Evolutionary conservation across 2,888 invertebrate species (phyloP).

Genomic region (Eupithecia centaureata): DNA sequence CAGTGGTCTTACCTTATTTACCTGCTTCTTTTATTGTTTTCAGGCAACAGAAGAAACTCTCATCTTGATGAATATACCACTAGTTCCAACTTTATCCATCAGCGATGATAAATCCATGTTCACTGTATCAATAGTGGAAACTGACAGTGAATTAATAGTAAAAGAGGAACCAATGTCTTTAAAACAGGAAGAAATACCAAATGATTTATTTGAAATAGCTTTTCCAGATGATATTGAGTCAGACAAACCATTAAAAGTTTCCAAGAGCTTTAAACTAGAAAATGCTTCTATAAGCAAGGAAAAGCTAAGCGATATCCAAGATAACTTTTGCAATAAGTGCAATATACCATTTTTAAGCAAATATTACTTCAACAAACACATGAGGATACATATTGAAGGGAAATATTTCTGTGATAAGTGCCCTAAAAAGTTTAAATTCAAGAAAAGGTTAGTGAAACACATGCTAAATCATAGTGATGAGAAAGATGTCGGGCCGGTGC

Average conservation of each 20-base stretch:
- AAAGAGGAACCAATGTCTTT: constrained; percentile 1
- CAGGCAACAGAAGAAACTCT: constrained; percentile 9
- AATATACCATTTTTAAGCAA: not conserved
- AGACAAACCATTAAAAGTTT: not conserved
- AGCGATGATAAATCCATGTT: not conserved
- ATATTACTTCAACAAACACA: constrained; percentile 2
- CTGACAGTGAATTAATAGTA: not conserved
- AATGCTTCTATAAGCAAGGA: not conserved
- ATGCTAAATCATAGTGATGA: not conserved
- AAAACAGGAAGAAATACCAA: not conserved
- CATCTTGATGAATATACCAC: not conserved
- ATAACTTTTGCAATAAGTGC: constrained; percentile 2
- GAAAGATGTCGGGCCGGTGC: not conserved
- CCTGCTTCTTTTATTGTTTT: not conserved
- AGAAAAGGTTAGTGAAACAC: constrained; percentile 4
- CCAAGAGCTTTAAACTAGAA: not conserved
- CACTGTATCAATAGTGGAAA: not conserved
- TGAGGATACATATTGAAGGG: not conserved
- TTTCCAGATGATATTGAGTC: not conserved
- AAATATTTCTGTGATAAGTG: constrained; percentile 2
- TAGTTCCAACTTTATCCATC: not conserved
- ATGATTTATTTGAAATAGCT: constrained; percentile 4
- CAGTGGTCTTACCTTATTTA: too few species aligned
- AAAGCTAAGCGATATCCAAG: not conserved
- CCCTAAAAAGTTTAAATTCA: constrained; percentile 7